These are phyloP conservation scores for Notodonta dromedarius DNA, from an alignment of 2,888 invertebrate genomes.

Conservation along the genomic window DNA sequence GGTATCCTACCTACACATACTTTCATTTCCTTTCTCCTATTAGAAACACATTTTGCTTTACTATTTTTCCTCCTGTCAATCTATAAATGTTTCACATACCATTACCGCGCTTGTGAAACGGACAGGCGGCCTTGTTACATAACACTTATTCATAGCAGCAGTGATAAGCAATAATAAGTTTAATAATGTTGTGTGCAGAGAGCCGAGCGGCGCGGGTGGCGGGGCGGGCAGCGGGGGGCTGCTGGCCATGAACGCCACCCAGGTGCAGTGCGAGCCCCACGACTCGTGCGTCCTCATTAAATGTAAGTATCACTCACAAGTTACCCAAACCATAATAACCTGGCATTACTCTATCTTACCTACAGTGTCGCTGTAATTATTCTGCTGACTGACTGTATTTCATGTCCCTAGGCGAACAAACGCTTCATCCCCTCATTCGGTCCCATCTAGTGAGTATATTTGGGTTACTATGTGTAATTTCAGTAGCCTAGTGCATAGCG, in stretches of 20 bases:
- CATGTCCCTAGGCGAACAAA: conserved; percentile 29
- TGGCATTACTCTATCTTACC: conserved; percentile 1
- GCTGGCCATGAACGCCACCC: conserved; percentile 84
- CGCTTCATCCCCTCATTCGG: conserved; percentile 17
- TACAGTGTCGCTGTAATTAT: conserved; percentile 3
- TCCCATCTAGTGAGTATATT: conserved; percentile 29
- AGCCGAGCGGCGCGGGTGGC: conserved; percentile 80
- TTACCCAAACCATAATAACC: conserved; percentile 8
- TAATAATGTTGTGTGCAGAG: conserved; percentile 55
- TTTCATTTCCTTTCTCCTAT: conserved; percentile 3
- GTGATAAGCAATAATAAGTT: conserved; percentile 5
- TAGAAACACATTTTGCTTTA: conserved; percentile 1
- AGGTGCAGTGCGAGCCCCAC: conserved; percentile 88
- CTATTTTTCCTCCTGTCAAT: conserved; percentile 24
- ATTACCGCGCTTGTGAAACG: conserved; percentile 19
- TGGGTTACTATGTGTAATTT: not conserved
- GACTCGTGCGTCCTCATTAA: conserved; percentile 90
- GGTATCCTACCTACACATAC: not conserved
- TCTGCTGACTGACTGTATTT: conserved; percentile 15
- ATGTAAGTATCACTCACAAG: conserved; percentile 83
- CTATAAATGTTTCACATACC: conserved; percentile 12
- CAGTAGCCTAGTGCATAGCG: not conserved
- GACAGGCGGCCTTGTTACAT: conserved; percentile 30
- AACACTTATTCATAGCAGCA: conserved; percentile 30
- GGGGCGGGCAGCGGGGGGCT: conserved; percentile 79